phyloP scores from a whole-genome alignment of 2,888 invertebrate genomes.

The Leptopilina myrica region DNA sequence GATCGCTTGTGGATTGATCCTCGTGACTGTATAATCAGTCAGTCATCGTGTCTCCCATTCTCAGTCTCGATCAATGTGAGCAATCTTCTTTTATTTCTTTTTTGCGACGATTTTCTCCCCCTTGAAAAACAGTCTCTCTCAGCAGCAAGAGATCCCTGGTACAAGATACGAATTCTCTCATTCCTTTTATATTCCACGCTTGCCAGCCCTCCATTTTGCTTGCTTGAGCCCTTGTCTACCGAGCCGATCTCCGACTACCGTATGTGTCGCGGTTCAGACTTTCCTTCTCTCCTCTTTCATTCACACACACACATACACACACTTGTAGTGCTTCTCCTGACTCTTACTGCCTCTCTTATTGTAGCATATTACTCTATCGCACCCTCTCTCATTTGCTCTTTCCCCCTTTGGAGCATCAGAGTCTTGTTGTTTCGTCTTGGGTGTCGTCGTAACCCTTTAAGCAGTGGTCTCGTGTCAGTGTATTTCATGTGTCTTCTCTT shows the following conservation, averaged over 20 bases:
- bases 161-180: slow-evolving; percentile 75
- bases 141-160: slow-evolving; percentile 74
- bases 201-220: slow-evolving; percentile 76
- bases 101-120: slow-evolving; percentile 53
- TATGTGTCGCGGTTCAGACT: slow-evolving; percentile 64
- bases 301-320: not conserved
- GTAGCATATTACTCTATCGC: slow-evolving; percentile 29
- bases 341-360: slow-evolving; percentile 40
- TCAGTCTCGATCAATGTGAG: slow-evolving; percentile 50
- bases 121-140: slow-evolving; percentile 74
- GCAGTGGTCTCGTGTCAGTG: slow-evolving; percentile 21
- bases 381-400: slow-evolving; percentile 35
- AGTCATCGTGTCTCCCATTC: slow-evolving; percentile 55
- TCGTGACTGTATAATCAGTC: slow-evolving; percentile 26
- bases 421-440: slow-evolving; percentile 40
- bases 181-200: slow-evolving; percentile 76
- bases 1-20: slow-evolving; percentile 59
- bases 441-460: slow-evolving; percentile 29
- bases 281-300: slow-evolving; percentile 43
- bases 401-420: slow-evolving; percentile 38
- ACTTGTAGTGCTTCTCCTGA: not conserved
- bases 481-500: slow-evolving; percentile 18
- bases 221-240: slow-evolving; percentile 74
- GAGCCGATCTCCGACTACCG: slow-evolving; percentile 76
- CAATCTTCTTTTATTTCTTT: slow-evolving; percentile 48